Evolutionary conservation across 2,113 vertebrate genomes (phyloP).

Genomic region (Chaetura pelagica): DNA sequence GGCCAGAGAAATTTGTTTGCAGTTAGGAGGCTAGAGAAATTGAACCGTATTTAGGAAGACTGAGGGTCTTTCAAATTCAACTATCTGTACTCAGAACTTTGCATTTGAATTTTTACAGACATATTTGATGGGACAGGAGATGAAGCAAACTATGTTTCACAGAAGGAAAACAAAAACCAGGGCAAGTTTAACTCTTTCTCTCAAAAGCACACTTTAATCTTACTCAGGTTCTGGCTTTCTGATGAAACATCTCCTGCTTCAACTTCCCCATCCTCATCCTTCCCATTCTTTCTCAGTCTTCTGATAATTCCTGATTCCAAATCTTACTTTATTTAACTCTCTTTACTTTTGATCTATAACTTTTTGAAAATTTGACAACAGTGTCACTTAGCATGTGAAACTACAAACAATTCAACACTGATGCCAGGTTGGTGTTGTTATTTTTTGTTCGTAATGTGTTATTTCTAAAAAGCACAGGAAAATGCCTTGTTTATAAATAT

Average conservation of each 20-base stretch:
- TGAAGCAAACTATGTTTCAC: background rate
- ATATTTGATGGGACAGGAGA: background rate
- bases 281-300: background rate
- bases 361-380: background rate
- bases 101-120: background rate
- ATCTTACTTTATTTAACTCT: background rate
- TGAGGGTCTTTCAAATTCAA: background rate
- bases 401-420: background rate
- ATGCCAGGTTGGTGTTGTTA: background rate
- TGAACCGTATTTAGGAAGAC: background rate
- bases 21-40: background rate
- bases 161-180: too few relatives aligned
- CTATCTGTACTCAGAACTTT: background rate
- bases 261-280: background rate
- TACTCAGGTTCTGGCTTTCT: background rate
- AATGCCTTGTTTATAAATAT: background rate
- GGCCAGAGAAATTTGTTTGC: background rate
- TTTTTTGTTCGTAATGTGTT: background rate
- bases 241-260: background rate
- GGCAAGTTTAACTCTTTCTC: background rate
- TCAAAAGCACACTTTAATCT: background rate
- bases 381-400: background rate
- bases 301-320: background rate
- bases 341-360: background rate
- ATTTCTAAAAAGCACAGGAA: background rate